Evolutionary conservation across 2,888 invertebrate species (phyloP), one percentile per base, ranked within the genome.

Genomic region (Leptinotarsa juncta): DNA sequence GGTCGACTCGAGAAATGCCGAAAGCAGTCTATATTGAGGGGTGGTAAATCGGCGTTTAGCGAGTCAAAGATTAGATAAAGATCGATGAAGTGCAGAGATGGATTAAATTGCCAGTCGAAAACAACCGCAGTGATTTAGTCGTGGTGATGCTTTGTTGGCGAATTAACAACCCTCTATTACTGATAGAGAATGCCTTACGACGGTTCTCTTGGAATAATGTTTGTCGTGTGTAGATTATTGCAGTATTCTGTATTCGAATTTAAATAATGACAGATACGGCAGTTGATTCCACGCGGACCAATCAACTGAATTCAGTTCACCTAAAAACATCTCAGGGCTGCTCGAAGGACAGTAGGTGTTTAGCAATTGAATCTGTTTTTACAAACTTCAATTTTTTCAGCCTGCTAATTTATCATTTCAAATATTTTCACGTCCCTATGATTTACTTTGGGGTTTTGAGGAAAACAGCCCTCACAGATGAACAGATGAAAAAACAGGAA

Each of bases 51-150:
- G 77, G 73, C 82, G 79, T 80, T 81, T 79, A 80, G 79, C 74
- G 78, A 78, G 74, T 78, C 78, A 78, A 81, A 81, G 80, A 82
- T 83, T 79, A 81, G 80, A 82, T 81, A 80, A 81, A 81, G 83
- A 85, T 85, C 84, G 83, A 84, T 85, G 81, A 81, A 81, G 83
- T 82, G 81, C 85, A 85, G 85, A 85, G 81, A 81, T 80, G 82
- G 78, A 83, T 83, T 83, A 81, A 83, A 83, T 84, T 80, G 81
- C 79, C 81, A 82, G 81, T 81, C 79, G 81, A 80, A 81, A 82
- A 81, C 82, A 82, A 81, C 80, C 78, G 78, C 77, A 78, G 77
- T 51, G 68, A 68, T 68, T 68, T 55, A 55, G 32, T 55, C 68
- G 68, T 20, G 68, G 32, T 55, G 55, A 53, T 67, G 68, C 68